Evolutionary conservation across 1,140 invertebrate genomes (phyloP), one percentile per base, ranked within the genome.

Genomic region (Eumeta japonica): DNA sequence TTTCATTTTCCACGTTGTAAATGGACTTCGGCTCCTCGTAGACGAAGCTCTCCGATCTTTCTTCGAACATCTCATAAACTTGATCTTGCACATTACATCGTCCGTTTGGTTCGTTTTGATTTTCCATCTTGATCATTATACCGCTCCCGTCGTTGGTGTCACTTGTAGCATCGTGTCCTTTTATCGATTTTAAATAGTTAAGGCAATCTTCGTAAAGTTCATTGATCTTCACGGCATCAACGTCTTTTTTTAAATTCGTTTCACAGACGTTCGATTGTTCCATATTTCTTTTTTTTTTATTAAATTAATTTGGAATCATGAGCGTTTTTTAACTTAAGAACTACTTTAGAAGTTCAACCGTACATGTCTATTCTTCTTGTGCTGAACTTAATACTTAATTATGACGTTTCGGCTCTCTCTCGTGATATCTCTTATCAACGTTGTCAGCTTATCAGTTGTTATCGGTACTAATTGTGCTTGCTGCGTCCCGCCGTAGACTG

Each of bases 141-240:
- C n/a, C n/a, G n/a, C n/a, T 10, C 27, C 28, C 10, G 24, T 47
- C 31, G 35, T 43, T 15, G 17, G 28, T 20, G n/a, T 33, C 10
- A 14, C 31, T 17, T n/a, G 10, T 16, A 7, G 5, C n/a, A 9
- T 28, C 34, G 13, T 49, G 43, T 3, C 41, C 35, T 38, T 41
- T 48, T 10, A 20, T 20, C 20, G 52, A 50, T 35, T 61, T 52
- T 19, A 73, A 51, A 48, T 70, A 73, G 34, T 46, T 52, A 3
- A 73, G 35, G 46, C 68, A 73, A 46, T 73, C 68, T 12, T 73
- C 64, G 37, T 73, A 73, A 0, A 73, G 24, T 46, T 60, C 42
- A 34, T 63, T 57, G 4, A 73, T 47, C 60, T 68, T 36, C 12
- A 55, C 48, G 28, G 45, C 61, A 35, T 67, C 66, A 3, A 17